phyloP scores from a whole-genome alignment of 2,888 invertebrate species.

The Ichneumoninae sp. region DNA sequence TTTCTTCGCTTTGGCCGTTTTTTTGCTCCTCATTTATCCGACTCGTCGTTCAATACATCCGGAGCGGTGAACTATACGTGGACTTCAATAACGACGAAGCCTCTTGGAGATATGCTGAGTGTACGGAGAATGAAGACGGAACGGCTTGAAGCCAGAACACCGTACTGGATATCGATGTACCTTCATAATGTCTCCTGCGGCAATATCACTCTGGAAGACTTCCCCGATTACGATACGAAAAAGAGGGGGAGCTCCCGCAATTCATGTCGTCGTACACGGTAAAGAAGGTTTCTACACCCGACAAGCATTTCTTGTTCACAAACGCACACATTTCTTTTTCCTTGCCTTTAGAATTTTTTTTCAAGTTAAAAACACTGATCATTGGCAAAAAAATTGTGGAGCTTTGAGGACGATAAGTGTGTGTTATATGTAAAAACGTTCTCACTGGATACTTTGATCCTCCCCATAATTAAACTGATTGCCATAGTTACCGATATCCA shows the following conservation, averaged over 20 bases:
- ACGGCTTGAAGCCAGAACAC: not conserved
- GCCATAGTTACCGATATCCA: not conserved
- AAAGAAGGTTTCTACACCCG: not conserved
- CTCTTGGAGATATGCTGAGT: not conserved
- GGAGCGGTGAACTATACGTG: not conserved
- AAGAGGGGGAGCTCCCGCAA: not conserved
- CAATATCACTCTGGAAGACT: not conserved
- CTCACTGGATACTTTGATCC: too few relatives aligned
- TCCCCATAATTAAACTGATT: not conserved
- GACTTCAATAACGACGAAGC: slow-evolving; percentile 1
- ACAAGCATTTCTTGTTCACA: not conserved
- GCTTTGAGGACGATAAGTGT: too few relatives aligned
- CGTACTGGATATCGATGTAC: not conserved
- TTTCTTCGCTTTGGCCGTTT: not conserved
- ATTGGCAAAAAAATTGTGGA: too few relatives aligned
- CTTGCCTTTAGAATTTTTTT: too few relatives aligned
- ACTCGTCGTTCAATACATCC: not conserved
- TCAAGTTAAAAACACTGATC: too few relatives aligned
- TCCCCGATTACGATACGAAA: not conserved
- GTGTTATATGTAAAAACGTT: too few relatives aligned
- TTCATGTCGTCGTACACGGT: not conserved
- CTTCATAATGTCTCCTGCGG: not conserved
- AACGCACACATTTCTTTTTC: not conserved
- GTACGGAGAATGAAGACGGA: not conserved
- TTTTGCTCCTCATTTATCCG: slow-evolving; percentile 6